Percentiles rank a stretch among this genome's conserved stretches.
phyloP scores from a whole-genome alignment of 1,140 invertebrate species.

The Orius insidiosus region DNA sequence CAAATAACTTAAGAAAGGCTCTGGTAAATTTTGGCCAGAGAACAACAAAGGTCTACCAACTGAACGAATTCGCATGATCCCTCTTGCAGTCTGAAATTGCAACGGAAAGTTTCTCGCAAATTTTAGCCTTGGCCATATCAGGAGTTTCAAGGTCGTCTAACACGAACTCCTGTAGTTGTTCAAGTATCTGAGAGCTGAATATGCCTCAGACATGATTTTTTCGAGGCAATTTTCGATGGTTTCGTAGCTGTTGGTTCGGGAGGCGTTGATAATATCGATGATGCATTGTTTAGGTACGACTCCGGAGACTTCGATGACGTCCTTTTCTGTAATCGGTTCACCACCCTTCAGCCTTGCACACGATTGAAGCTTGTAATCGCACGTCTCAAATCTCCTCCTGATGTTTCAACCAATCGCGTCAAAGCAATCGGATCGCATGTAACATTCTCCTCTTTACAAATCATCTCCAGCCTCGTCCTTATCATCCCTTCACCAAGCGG shows the following conservation, averaged over 20 bases:
- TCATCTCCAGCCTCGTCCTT: constrained; percentile 48
- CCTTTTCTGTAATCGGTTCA: constrained; percentile 37
- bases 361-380: constrained; percentile 92
- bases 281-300: constrained; percentile 53
- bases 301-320: constrained; percentile 61
- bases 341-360: constrained; percentile 53
- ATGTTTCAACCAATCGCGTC: constrained; percentile 62
- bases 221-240: constrained; percentile 42
- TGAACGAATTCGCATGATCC: constrained; percentile 89
- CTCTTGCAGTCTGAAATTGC: constrained; percentile 68
- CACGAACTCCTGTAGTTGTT: constrained; percentile 65
- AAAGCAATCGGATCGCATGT: constrained; percentile 51
- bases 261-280: constrained; percentile 42
- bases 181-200: constrained; percentile 70
- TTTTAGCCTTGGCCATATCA: constrained; percentile 65
- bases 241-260: constrained; percentile 46
- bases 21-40: constrained; percentile 28
- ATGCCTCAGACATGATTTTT: constrained; percentile 58
- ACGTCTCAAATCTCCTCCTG: constrained; percentile 83
- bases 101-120: constrained; percentile 69
- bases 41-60: constrained; percentile 70
- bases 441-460: constrained; percentile 67
- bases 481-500: constrained; percentile 54
- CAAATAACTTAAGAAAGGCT: not conserved
- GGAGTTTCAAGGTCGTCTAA: constrained; percentile 45